A percentile compares a stretch with the other conserved stretches of the same genome.
These are phyloP conservation scores for Philopedon plagiatum DNA, from an alignment of 2,888 invertebrate species.

Conservation along the genomic window DNA sequence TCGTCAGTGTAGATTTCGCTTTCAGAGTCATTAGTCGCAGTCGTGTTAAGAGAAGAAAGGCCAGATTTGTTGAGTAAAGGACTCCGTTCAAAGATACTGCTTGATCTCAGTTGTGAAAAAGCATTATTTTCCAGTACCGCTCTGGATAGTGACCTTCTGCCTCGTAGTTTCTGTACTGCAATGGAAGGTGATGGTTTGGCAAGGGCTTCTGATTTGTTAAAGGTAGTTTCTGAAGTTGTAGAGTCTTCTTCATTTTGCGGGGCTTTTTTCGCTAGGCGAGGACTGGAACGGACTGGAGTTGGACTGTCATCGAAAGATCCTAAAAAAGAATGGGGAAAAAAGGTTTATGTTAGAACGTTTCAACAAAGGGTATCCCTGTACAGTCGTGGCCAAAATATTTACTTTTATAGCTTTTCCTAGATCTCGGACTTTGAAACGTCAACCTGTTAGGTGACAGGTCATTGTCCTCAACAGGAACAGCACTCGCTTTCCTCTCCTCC, in stretches of 20 bases:
- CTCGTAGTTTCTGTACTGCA: conserved; percentile 28
- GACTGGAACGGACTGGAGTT: conserved; percentile 57
- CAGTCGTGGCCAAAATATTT: no score
- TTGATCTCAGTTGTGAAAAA: conserved; percentile 46
- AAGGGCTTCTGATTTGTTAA: conserved; percentile 1
- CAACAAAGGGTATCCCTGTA: no score
- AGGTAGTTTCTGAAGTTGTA: neutral
- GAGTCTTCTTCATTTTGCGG: conserved; percentile 1
- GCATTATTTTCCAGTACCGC: conserved; percentile 59
- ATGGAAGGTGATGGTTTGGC: conserved; percentile 17
- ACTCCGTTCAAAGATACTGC: neutral
- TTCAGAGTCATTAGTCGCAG: conserved; percentile 14
- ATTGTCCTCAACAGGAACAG: conserved; percentile 15
- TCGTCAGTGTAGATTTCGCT: conserved; percentile 19
- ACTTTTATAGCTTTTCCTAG: conserved; percentile 62
- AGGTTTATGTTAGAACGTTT: no score
- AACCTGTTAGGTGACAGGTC: conserved; percentile 21
- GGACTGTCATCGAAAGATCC: conserved; percentile 52
- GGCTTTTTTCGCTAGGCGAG: conserved; percentile 53
- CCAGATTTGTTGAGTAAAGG: neutral
- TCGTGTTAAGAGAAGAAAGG: neutral
- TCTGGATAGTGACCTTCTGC: conserved; percentile 55
- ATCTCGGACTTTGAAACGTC: conserved; percentile 55
- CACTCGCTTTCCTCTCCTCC: neutral
- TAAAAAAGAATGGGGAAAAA: conserved; percentile 42